Conservation (phyloP, 2,797 vertebrate species). For the Peromyscus nudipes region DNA sequence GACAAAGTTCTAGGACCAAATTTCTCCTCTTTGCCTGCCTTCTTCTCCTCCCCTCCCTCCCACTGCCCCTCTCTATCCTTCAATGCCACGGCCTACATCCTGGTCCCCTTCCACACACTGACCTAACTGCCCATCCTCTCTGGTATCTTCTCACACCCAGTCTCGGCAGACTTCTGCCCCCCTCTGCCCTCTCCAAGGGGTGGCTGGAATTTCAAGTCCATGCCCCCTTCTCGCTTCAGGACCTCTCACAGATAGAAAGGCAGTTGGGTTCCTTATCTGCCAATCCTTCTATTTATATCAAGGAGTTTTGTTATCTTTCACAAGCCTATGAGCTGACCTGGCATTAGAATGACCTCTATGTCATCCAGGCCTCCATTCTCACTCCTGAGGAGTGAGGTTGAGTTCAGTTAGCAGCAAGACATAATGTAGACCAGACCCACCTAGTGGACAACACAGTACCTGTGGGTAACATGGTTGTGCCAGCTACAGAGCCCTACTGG, state of each 20-base stretch:
- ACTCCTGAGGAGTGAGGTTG: neutral
- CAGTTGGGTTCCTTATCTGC: neutral
- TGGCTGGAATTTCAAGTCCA: neutral
- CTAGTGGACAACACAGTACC: neutral
- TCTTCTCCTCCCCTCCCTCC: neutral
- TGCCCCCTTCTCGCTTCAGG: neutral
- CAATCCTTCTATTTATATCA: too few relatives aligned
- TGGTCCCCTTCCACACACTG: neutral
- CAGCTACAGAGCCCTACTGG: neutral
- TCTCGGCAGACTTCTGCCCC: neutral
- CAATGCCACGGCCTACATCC: neutral
- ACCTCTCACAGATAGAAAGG: neutral
- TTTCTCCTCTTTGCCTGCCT: neutral
- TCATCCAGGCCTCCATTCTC: neutral
- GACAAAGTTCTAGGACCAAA: neutral
- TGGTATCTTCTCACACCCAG: neutral
- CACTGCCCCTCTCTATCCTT: neutral
- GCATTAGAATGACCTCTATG: neutral
- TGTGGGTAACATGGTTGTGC: too few relatives aligned
- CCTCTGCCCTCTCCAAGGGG: neutral
- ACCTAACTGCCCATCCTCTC: neutral
- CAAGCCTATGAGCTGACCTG: neutral
- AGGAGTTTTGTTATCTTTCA: neutral
- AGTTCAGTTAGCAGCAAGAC: too few relatives aligned
- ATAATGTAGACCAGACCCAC: neutral